These are phyloP conservation scores for Drosophila quinaria DNA, from an alignment of 2,888 invertebrate species.

Conservation along the genomic window DNA sequence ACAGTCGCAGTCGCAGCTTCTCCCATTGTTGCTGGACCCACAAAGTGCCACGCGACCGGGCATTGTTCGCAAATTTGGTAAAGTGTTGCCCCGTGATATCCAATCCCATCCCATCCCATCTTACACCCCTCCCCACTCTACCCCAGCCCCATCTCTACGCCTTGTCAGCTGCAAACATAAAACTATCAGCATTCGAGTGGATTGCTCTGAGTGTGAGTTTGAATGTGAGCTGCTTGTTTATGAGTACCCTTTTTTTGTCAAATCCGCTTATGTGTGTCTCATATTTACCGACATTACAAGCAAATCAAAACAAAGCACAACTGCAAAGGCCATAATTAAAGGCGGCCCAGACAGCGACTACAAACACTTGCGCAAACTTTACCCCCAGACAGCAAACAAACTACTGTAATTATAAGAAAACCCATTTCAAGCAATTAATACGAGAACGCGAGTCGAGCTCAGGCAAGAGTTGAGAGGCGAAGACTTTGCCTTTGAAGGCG, in stretches of 20 bases:
- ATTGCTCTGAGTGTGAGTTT: constrained; percentile 4
- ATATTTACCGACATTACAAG: constrained; percentile 70
- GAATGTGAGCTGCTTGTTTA: constrained; percentile 34
- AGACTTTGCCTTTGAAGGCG: constrained; percentile 47
- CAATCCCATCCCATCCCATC: constrained; percentile 8
- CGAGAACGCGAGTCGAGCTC: constrained; percentile 24
- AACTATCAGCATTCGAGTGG: constrained; percentile 76
- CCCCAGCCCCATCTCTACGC: constrained; percentile 5
- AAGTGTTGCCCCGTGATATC: constrained; percentile 53
- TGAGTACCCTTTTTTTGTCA: constrained; percentile 59
- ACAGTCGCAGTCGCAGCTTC: constrained; percentile 68
- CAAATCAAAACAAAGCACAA: constrained; percentile 66
- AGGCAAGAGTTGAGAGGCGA: constrained; percentile 2
- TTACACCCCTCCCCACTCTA: background rate
- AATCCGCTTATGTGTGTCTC: constrained; percentile 73
- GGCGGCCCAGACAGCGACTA: constrained; percentile 14
- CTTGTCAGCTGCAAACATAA: constrained; percentile 66
- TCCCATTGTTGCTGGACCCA: constrained; percentile 53
- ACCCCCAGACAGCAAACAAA: constrained; percentile 66
- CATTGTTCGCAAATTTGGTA: constrained; percentile 76
- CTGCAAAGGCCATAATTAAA: constrained; percentile 60
- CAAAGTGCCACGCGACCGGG: constrained; percentile 65
- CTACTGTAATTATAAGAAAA: constrained; percentile 69
- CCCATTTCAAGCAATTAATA: constrained; percentile 57
- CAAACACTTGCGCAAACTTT: constrained; percentile 29